These are phyloP conservation scores for Cyprinodon brontotheroides DNA, from an alignment of 2,113 vertebrate species.

Conservation along the genomic window DNA sequence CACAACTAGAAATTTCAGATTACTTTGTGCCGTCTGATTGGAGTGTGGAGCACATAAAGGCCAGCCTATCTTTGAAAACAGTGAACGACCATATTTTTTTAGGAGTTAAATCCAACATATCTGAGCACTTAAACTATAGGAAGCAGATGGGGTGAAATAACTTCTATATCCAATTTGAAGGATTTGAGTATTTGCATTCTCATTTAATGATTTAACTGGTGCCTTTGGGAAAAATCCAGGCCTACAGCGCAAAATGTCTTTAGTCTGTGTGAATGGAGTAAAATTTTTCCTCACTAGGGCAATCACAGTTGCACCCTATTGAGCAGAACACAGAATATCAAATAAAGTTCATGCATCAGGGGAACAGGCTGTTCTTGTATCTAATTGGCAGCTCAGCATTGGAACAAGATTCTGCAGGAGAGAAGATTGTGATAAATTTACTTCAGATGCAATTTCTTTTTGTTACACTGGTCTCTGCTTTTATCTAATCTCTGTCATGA, in stretches of 20 bases:
- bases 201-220: neutral
- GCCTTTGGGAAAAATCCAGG: neutral
- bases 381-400: constrained; percentile 58
- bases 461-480: constrained; percentile 43
- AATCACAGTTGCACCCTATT: constrained; percentile 46
- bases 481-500: constrained; percentile 48
- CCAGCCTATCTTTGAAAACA: neutral
- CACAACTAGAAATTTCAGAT: neutral
- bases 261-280: constrained; percentile 24
- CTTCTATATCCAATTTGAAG: neutral
- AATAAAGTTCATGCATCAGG: constrained; percentile 56
- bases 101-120: neutral
- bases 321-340: constrained; percentile 51
- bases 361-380: constrained; percentile 37
- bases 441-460: constrained; percentile 41
- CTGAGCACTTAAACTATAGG: neutral
- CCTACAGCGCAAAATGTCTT: neutral
- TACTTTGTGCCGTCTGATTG: neutral
- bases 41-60: neutral
- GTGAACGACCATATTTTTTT: neutral
- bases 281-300: constrained; percentile 29
- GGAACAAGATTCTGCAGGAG: constrained; percentile 32
- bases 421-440: constrained; percentile 44
- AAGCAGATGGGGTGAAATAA: neutral
- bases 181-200: neutral